Base-by-base conservation (phyloP, 2,113 vertebrate species). In the cattle (Bos taurus) region DNA sequence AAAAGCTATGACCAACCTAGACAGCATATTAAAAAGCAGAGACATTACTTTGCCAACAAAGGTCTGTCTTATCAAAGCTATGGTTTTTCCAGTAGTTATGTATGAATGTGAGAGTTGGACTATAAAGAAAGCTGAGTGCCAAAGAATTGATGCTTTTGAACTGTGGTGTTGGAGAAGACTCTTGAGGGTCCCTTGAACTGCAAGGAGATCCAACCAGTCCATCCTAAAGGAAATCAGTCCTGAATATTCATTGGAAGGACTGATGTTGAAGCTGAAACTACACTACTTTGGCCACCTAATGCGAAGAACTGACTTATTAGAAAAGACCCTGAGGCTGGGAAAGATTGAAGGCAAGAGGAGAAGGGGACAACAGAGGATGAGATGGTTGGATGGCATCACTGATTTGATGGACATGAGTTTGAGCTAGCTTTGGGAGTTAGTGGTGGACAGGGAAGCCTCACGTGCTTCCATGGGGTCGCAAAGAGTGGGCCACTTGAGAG, bases 41-140 rank as follows among this genome's bases (percentile, higher is more conserved):
- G 33, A n/a, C 33, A 19, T 67, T 67, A 67, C 7, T 67, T n/a
- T n/a, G 33, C 62, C 15, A n/a, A 19, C 62, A n/a, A n/a, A 19
- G 16, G 16, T 67, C 33, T 19, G 4, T n/a, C 33, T 67, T 9
- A 9, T 67, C 62, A 67, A 67, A 19, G 62, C 33, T 67, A n/a
- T n/a, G 16, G 62, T 67, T 67, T n/a, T 67, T n/a, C 62, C 62
- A n/a, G 33, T 64, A n/a, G 62, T 64, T 16, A n/a, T 2, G 16
- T 64, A 2, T 64, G 62, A 3, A 64, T 64, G 62, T 64, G 33
- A n/a, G 62, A 64, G 7, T 9, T 64, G 62, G 33, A 64, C 33
- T 64, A n/a, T 64, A 17, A n/a, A 64, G 3, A 64, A 64, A 2
- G 33, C 16, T 9, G 15, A 8, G 30, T 0, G 0, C 30, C 0